These are phyloP conservation scores for Campoletis raptor DNA, from an alignment of 2,888 invertebrate genomes.

Conservation along the genomic window DNA sequence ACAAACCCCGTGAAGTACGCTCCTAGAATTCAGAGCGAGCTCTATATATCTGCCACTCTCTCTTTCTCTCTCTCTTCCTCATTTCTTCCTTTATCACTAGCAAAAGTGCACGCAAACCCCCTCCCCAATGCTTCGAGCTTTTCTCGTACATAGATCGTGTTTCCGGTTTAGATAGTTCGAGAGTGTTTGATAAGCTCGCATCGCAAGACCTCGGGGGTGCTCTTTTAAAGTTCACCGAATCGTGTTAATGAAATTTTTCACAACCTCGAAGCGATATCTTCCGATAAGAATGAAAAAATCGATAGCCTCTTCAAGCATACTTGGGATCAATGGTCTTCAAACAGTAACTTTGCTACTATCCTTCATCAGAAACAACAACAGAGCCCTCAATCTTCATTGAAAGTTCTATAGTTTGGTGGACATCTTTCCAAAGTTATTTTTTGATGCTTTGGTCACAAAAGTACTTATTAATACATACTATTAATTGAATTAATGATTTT, in stretches of 20 bases:
- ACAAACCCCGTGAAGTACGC: constrained; percentile 48
- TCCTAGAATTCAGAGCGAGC: constrained; percentile 55
- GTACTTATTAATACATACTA: too few relatives aligned
- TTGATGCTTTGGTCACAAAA: neutral
- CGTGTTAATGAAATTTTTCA: constrained; percentile 23
- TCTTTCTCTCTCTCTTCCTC: constrained; percentile 7
- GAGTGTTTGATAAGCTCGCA: constrained; percentile 11
- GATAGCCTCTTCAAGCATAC: neutral
- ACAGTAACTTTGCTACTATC: neutral
- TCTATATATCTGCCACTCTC: constrained; percentile 14
- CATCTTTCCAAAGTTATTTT: neutral
- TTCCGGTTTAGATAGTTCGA: constrained; percentile 46
- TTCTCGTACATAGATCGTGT: constrained; percentile 23
- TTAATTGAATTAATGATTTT: neutral
- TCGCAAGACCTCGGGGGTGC: constrained; percentile 9
- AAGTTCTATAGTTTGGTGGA: neutral
- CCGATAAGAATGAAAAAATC: neutral
- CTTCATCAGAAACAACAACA: neutral
- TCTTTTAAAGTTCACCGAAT: constrained; percentile 20
- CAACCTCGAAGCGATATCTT: neutral
- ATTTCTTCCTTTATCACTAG: constrained; percentile 23
- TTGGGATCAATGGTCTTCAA: neutral
- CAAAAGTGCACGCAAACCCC: constrained; percentile 45
- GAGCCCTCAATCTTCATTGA: neutral
- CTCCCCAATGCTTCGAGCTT: neutral